phyloP scores from a whole-genome alignment of 2,797 vertebrate genomes.

The Notamacropus eugenii region DNA sequence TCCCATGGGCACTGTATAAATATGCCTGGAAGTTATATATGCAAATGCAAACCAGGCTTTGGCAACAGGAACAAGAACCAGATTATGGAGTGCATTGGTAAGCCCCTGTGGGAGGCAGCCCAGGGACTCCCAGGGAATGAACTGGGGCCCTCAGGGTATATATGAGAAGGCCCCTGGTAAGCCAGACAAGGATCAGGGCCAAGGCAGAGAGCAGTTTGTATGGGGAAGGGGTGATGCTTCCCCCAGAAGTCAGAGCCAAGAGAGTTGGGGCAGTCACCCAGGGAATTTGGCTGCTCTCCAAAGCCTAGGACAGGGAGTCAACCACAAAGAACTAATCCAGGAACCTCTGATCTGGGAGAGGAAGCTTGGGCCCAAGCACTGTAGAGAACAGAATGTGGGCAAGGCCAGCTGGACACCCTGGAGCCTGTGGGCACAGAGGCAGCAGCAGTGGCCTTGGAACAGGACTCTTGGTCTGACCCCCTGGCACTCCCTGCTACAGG shows the following conservation, averaged over 20 bases:
- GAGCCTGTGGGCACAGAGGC: too few species aligned
- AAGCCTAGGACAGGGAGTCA: too few species aligned
- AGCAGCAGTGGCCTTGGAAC: too few species aligned
- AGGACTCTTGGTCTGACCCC: too few species aligned
- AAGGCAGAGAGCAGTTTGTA: accelerated
- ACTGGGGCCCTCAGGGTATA: not conserved
- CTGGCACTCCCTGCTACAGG: too few species aligned
- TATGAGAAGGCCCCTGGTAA: too few species aligned
- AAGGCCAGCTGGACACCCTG: too few species aligned
- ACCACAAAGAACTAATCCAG: too few species aligned
- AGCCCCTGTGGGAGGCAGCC: too few species aligned
- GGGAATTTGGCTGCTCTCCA: too few species aligned
- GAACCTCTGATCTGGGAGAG: not conserved
- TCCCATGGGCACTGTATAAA: not conserved
- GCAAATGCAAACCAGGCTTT: constrained; percentile 46
- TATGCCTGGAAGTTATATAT: constrained; percentile 11
- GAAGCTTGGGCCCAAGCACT: not conserved
- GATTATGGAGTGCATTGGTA: constrained; percentile 32
- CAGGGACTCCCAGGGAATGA: not conserved
- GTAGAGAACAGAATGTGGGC: not conserved
- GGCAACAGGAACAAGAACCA: not conserved
- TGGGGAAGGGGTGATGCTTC: not conserved
- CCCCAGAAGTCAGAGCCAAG: not conserved
- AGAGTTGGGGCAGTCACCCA: not conserved
- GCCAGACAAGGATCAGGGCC: not conserved